Base-by-base conservation (phyloP, 2,888 invertebrate genomes). In the Nemapogon koenigi region DNA sequence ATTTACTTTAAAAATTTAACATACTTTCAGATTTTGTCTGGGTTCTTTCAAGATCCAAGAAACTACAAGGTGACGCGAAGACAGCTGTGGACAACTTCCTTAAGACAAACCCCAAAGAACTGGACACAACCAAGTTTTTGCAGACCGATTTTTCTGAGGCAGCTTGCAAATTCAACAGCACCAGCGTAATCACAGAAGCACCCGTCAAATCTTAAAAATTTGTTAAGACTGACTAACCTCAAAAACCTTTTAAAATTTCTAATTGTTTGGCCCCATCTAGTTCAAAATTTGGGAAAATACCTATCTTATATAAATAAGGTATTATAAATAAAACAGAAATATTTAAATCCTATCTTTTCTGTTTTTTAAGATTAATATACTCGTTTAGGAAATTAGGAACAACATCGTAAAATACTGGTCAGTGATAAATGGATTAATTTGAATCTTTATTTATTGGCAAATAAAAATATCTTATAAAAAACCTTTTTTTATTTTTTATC, bases 1-100 rank as follows among this genome's bases (percentile, higher is more conserved):
- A n/a, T n/a, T n/a, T n/a, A n/a, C n/a, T n/a, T n/a, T n/a, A n/a
- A n/a, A n/a, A n/a, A n/a, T n/a, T n/a, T n/a, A n/a, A n/a, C n/a
- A n/a, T n/a, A n/a, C 16, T 13, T 30, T 15, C 59, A 78, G 76
- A 66, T 16, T 57, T 54, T 35, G 50, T 57, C 11, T 76, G 75
- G 76, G 48, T 76, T 17, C 55, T 72, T 2, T 62, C 72, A 17
- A 58, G 72, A 31, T 52, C 49, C 35, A 65, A 66, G 56, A 57
- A 48, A 3, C 49, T 73, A 27, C 62, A 65, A 39, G 67, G 67
- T 4, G 65, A 62, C 1, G 59, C 63, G 2, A 66, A 70, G 51
- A 49, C 59, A 0, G 58, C 61, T 1, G 62, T 73, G 0, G 66
- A 73, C 40, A 51, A 55, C n/a, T 66, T 56, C 56, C 41, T 78